Conservation (phyloP, 2,888 invertebrate genomes). For the Leptopterna dolabrata region DNA sequence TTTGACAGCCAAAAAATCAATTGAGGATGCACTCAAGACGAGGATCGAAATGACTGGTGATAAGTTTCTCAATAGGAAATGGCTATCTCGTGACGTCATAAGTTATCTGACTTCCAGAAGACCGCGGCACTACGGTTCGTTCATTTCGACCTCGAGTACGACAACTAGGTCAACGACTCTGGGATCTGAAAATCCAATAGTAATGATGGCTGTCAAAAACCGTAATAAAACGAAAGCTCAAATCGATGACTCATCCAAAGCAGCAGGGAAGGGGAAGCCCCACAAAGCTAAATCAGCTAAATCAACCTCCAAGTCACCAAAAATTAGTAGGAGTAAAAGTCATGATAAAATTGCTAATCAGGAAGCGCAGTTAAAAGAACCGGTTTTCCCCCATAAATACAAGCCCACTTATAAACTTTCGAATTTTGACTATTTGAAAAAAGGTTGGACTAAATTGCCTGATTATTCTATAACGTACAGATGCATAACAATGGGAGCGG, state of each 20-base stretch:
- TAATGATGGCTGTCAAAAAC: background rate
- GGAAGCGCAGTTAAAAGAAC: background rate
- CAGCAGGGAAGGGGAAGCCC: background rate
- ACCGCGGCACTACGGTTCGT: background rate
- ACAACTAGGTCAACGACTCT: background rate
- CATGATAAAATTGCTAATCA: background rate
- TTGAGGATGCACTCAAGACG: background rate
- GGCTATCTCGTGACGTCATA: slow-evolving; percentile 1
- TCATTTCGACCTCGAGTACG: background rate
- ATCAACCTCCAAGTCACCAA: background rate
- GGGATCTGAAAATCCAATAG: background rate
- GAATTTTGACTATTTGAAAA: slow-evolving; percentile 40
- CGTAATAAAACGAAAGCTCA: background rate
- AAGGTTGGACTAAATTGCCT: slow-evolving; percentile 45
- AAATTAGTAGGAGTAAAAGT: background rate
- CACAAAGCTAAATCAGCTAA: no score
- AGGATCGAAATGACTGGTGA: background rate
- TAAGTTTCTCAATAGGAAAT: background rate
- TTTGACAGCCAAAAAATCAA: background rate
- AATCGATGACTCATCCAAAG: background rate
- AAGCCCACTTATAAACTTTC: slow-evolving; percentile 47
- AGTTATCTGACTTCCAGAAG: background rate
- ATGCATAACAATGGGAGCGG: slow-evolving; percentile 14
- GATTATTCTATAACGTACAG: slow-evolving; percentile 34
- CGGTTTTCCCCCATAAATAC: background rate